phyloP scores from a whole-genome alignment of 92 coral and sea anemone species.

The Anthopleura xanthogrammica region DNA sequence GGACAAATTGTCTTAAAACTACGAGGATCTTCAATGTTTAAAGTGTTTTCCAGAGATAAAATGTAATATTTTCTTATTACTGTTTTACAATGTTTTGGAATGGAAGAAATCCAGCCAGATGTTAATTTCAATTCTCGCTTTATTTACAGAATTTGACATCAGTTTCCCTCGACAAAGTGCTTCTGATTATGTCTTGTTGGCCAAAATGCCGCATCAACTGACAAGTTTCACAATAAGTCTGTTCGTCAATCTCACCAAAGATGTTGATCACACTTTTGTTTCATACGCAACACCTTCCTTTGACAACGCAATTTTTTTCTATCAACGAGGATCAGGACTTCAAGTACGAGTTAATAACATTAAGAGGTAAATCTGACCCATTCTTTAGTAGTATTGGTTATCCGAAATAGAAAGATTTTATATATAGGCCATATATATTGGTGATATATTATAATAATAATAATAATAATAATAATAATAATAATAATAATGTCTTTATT shows the following conservation, averaged over 20 bases:
- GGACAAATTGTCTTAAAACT: no score
- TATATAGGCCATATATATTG: no score
- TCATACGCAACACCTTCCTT: conserved; percentile 33
- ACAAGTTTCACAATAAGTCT: conserved; percentile 47
- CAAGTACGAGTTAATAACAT: conserved; percentile 8
- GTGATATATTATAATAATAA: no score
- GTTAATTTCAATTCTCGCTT: neutral
- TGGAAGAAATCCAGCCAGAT: no score
- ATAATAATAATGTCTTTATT: no score
- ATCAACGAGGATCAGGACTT: conserved; percentile 19
- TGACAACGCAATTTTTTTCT: conserved; percentile 46
- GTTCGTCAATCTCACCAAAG: conserved; percentile 39
- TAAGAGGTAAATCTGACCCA: neutral
- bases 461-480: no score
- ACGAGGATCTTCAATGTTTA: no score
- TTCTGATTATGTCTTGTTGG: conserved; percentile 31
- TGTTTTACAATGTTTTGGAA: no score
- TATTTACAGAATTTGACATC: conserved; percentile 33
- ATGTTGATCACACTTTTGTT: conserved; percentile 34
- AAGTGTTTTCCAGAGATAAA: no score
- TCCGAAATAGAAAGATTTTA: no score
- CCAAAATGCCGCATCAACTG: conserved; percentile 35
- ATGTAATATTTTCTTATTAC: no score
- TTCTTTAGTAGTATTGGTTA: no score
- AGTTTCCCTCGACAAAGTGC: conserved; percentile 42